These are phyloP conservation scores for Sarcoramphus papa DNA, from an alignment of 2,797 vertebrate genomes.

Conservation along the genomic window DNA sequence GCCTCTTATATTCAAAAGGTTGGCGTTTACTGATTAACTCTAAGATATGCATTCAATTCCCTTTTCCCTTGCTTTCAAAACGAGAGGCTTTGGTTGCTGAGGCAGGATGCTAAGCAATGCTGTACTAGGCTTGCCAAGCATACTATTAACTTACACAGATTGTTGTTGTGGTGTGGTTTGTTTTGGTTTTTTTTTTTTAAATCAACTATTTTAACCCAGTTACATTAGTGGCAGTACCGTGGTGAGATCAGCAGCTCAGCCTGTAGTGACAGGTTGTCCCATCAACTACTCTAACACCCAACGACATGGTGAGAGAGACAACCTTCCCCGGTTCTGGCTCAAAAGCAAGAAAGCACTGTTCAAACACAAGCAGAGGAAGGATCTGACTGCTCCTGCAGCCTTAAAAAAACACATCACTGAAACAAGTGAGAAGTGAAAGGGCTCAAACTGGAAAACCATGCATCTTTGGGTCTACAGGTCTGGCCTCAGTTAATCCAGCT, in stretches of 20 bases:
- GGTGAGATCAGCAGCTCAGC: background rate
- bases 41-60: background rate
- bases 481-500: background rate
- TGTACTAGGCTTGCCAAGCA: background rate
- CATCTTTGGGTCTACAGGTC: background rate
- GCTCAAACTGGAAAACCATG: background rate
- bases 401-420: background rate
- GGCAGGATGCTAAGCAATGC: background rate
- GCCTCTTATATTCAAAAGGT: background rate
- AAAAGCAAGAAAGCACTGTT: background rate
- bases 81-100: background rate
- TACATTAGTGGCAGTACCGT: background rate
- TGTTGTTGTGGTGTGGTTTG: background rate
- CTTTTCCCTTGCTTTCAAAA: background rate
- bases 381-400: background rate
- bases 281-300: background rate
- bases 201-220: background rate
- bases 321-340: background rate
- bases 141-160: background rate
- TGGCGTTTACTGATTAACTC: background rate
- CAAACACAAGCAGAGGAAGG: background rate
- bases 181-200: background rate
- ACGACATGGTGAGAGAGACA: background rate
- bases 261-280: background rate
- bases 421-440: background rate